Conservation (phyloP, 1,140 invertebrate species). For the Caerostris extrusa region DNA sequence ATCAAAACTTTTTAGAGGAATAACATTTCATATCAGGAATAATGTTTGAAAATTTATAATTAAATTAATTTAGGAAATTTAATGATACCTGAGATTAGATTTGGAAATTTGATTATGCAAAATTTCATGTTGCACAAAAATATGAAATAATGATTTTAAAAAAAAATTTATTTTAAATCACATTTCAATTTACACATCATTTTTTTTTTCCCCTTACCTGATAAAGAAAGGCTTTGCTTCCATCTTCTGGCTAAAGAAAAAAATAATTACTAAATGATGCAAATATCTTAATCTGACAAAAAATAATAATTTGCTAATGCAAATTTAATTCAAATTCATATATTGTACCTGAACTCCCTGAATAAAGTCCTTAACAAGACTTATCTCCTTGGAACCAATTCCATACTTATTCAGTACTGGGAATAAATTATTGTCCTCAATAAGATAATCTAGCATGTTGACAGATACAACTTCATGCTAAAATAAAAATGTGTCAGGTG, state of each 20-base stretch:
- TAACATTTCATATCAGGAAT: too few relatives aligned
- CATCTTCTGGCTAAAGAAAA: constrained; percentile 46
- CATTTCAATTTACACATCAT: too few relatives aligned
- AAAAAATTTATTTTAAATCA: not conserved
- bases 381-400: constrained; percentile 77
- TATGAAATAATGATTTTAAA: not conserved
- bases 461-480: constrained; percentile 83
- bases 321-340: constrained; percentile 1
- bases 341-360: constrained; percentile 51
- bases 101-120: too few relatives aligned
- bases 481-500: constrained; percentile 63
- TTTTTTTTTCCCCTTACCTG: constrained; percentile 66
- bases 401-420: constrained; percentile 79
- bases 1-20: too few relatives aligned
- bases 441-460: constrained; percentile 82
- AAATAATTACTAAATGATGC: not conserved
- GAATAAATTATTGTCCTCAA: constrained; percentile 81
- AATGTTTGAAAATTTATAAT: too few relatives aligned
- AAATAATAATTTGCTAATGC: not conserved
- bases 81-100: too few relatives aligned
- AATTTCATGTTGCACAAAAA: too few relatives aligned
- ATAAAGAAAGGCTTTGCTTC: constrained; percentile 64
- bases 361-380: constrained; percentile 80
- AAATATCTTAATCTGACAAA: too few relatives aligned
- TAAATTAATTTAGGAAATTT: too few relatives aligned